Evolutionary conservation across 2,888 invertebrate species (phyloP).

Genomic region (Phyllotreta cruciferae): DNA sequence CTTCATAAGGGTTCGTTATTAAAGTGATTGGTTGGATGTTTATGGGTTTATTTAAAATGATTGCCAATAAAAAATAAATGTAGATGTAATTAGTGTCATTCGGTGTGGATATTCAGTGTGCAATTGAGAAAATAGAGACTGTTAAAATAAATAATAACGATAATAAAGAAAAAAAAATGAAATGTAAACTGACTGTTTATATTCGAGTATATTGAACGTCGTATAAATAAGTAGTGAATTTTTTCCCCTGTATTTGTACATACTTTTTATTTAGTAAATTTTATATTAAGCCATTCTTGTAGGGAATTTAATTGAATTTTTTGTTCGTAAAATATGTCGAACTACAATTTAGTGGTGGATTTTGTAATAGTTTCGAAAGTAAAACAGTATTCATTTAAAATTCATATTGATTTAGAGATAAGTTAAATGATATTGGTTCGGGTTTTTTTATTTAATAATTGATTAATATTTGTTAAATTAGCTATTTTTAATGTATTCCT

Average conservation of each 20-base stretch:
- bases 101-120: conserved; percentile 52
- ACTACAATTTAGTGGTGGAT: not conserved
- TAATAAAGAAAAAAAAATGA: conserved; percentile 22
- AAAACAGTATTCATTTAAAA: no score
- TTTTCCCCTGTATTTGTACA: conserved; percentile 42
- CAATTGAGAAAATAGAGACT: conserved; percentile 56
- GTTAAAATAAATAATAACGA: conserved; percentile 34
- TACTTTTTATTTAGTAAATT: conserved; percentile 42
- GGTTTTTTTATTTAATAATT: not conserved
- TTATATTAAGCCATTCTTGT: conserved; percentile 27
- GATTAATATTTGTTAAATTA: no score
- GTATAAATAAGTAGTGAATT: conserved; percentile 41
- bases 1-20: no score
- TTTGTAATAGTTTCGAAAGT: not conserved
- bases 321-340: conserved; percentile 3
- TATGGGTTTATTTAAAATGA: conserved; percentile 33
- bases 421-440: not conserved
- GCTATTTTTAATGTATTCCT: conserved; percentile 23
- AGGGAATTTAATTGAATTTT: conserved; percentile 20
- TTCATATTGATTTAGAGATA: no score
- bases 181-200: conserved; percentile 37
- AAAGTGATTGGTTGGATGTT: no score
- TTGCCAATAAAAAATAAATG: conserved; percentile 46
- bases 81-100: conserved; percentile 49
- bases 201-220: conserved; percentile 46